Evolutionary conservation across 35 echinoderm and acorn worm genomes (phyloP), one percentile per base, ranked within the genome.

Genomic region (Heliocidaris erythrogramma): DNA sequence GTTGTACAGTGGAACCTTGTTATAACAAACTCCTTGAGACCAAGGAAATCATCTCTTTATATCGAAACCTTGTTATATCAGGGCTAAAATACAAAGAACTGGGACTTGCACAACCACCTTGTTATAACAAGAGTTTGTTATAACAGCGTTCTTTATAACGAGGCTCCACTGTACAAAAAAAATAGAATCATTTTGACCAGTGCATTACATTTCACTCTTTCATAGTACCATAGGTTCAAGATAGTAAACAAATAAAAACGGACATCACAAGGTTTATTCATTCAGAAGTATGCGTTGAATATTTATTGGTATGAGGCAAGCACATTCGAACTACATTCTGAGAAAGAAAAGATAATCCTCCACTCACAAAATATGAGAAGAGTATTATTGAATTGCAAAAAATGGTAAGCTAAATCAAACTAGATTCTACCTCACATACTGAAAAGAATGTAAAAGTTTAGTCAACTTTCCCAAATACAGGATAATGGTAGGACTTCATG

Each of bases 381-480:
- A 78, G 18, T 78, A 10, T 52, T 21, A 78, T 27, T 78, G 4
- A n/a, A 78, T 78, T 78, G 65, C 65, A 78, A n/a, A 78, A n/a
- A 78, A 71, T 24, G 17, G 65, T 78, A 78, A 29, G 27, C 65
- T 78, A n/a, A 78, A 12, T 13, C 52, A 56, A 78, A 78, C 65
- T 78, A 78, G 27, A 78, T 78, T 78, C 65, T 78, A 78, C 65
- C 65, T 78, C 65, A 78, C 65, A 56, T 56, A 56, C 52, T 56
- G 52, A 56, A 56, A 78, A 78, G 65, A 78, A 78, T 78, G 65
- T 78, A 78, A 78, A 78, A 78, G 65, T 78, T 78, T 78, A n/a
- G 65, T 78, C 65, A 78, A 78, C 65, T 78, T 78, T 78, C 65
- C 65, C 65, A 78, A 78, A 78, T 78, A 78, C 14, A 78, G 65